These are phyloP conservation scores for Ovis canadensis DNA, from an alignment of 2,113 vertebrate genomes.

Conservation along the genomic window DNA sequence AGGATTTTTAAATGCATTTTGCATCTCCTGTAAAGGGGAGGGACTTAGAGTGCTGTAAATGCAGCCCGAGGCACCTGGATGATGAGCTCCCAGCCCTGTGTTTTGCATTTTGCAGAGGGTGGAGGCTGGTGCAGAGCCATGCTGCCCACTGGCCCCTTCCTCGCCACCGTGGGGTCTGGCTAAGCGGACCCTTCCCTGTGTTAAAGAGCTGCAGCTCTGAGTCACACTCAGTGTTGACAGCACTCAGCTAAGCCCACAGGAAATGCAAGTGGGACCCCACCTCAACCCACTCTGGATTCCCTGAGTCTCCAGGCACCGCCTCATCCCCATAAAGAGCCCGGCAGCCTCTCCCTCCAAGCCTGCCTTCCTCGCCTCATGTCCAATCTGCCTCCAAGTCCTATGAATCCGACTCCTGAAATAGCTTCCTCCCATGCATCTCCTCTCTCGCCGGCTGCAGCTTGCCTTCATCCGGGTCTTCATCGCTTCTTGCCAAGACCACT, in stretches of 20 bases:
- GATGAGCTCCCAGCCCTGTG: background rate
- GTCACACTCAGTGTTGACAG: background rate
- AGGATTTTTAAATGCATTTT: conserved; percentile 5
- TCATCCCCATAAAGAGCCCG: background rate
- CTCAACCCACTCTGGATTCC: background rate
- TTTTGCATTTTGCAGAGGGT: background rate
- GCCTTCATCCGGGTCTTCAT: background rate
- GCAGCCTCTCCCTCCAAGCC: background rate
- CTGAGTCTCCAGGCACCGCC: background rate
- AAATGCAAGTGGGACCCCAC: background rate
- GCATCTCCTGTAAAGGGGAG: background rate
- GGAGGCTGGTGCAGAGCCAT: background rate
- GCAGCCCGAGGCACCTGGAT: background rate
- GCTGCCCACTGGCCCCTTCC: background rate
- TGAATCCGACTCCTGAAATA: background rate
- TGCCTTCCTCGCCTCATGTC: background rate
- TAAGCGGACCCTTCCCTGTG: background rate
- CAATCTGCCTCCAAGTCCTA: conserved; percentile 28
- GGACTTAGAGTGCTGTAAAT: background rate
- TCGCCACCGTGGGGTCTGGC: background rate
- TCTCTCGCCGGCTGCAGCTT: background rate
- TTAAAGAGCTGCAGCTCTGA: background rate
- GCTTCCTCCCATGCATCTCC: background rate
- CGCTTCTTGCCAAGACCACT: background rate
- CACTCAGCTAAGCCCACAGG: background rate